phyloP scores from a whole-genome alignment of 1,140 invertebrate genomes.

The Lysiphlebus fabarum region DNA sequence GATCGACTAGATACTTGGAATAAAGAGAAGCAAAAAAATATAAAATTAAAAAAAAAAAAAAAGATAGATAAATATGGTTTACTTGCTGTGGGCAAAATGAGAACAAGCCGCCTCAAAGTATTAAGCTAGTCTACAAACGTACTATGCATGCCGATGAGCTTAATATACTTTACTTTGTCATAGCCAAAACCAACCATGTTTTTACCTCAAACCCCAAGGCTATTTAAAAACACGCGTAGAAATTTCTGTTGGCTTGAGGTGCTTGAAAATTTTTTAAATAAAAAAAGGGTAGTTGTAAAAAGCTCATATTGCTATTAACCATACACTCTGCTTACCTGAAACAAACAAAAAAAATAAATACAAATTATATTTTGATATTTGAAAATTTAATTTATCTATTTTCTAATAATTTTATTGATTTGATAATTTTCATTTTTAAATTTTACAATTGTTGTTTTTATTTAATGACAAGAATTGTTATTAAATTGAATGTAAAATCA shows the following conservation, averaged over 20 bases:
- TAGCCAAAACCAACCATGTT: slow-evolving; percentile 22
- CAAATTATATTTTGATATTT: not conserved
- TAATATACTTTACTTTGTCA: slow-evolving; percentile 50
- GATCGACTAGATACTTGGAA: slow-evolving; percentile 1
- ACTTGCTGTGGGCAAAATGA: slow-evolving; percentile 15
- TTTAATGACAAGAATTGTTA: too few species aligned
- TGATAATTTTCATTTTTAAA: too few species aligned
- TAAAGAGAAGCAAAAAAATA: not conserved
- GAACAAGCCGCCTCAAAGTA: slow-evolving; percentile 27
- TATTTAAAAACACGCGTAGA: too few species aligned
- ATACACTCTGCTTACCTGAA: slow-evolving; percentile 26
- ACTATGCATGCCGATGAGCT: slow-evolving; percentile 49
- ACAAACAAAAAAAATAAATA: slow-evolving; percentile 16
- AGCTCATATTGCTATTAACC: slow-evolving; percentile 7
- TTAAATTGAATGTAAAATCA: too few species aligned
- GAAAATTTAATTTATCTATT: too few species aligned
- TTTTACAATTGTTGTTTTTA: too few species aligned
- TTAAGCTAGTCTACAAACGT: slow-evolving; percentile 40
- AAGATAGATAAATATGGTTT: not conserved
- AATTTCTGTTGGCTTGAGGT: too few species aligned
- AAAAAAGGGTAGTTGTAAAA: too few species aligned
- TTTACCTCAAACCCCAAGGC: not conserved
- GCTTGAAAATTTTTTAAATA: too few species aligned
- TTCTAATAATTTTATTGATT: too few species aligned
- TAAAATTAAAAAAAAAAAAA: not conserved